These are phyloP conservation scores for Mesembrinibis cayennensis DNA, from an alignment of 2,113 vertebrate species.

Conservation along the genomic window DNA sequence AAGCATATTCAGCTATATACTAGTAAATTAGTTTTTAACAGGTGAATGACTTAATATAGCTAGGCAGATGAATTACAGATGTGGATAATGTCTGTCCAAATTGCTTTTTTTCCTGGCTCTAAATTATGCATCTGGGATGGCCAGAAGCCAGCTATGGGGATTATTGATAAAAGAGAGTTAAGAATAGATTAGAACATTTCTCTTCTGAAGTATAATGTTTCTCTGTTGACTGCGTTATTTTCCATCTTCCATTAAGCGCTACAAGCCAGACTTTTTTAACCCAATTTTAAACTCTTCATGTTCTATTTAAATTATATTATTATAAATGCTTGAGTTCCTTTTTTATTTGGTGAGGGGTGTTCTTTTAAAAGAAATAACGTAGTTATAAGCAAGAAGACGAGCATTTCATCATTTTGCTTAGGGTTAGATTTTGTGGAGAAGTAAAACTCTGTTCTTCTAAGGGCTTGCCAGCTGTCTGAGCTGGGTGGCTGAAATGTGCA, in stretches of 20 bases:
- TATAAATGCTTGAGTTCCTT: not conserved
- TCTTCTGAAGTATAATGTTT: conserved; percentile 47
- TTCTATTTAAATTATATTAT: not conserved
- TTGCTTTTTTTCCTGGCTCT: conserved; percentile 11
- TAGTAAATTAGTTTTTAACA: conserved; percentile 51
- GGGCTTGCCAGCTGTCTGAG: not conserved
- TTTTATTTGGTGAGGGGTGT: not conserved
- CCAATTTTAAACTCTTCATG: conserved; percentile 1
- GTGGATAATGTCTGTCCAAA: conserved; percentile 36
- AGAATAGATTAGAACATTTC: conserved; percentile 69
- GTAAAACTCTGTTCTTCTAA: not conserved
- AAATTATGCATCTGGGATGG: conserved; percentile 48
- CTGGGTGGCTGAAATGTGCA: not conserved
- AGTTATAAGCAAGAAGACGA: not conserved
- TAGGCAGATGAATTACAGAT: conserved; percentile 46
- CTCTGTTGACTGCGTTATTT: conserved; percentile 17
- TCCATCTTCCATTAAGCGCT: not conserved
- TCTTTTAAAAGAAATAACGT: not conserved
- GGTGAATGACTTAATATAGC: conserved; percentile 19
- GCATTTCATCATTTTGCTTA: not conserved
- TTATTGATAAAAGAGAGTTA: conserved; percentile 66
- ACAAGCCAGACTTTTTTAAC: not conserved
- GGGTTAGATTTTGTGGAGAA: not conserved
- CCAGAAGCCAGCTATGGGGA: conserved; percentile 28
- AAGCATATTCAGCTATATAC: not conserved